Evolutionary conservation across 2,888 invertebrate species (phyloP).

Genomic region (Drosophila ochracea): DNA sequence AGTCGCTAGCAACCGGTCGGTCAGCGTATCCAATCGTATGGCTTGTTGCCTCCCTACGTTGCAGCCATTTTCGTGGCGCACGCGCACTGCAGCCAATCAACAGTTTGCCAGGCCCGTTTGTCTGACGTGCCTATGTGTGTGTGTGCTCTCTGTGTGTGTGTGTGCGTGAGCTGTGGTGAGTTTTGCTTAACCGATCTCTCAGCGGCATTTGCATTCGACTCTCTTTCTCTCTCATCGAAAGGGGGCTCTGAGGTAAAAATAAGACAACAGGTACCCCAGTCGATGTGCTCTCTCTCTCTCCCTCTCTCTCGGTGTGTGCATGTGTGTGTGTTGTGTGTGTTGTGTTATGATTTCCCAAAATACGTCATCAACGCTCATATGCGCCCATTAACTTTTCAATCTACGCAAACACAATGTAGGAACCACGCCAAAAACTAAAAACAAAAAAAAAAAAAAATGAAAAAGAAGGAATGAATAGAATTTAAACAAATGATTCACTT

Average conservation of each 20-base stretch:
- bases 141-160: conserved; percentile 6
- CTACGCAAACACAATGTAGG: conserved; percentile 66
- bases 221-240: conserved; percentile 20
- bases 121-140: conserved; percentile 2
- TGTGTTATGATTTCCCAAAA: conserved; percentile 79
- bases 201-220: neutral
- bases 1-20: conserved; percentile 45
- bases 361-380: conserved; percentile 68
- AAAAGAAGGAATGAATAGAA: neutral
- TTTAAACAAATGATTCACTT: conserved; percentile 78
- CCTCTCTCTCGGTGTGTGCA: neutral
- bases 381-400: conserved; percentile 69
- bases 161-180: conserved; percentile 47
- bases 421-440: conserved; percentile 39
- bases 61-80: conserved; percentile 85
- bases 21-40: conserved; percentile 74
- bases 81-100: conserved; percentile 85
- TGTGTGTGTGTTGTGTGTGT: conserved; percentile 47
- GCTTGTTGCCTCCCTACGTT: conserved; percentile 83
- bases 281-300: neutral
- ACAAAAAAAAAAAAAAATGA: neutral
- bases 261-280: conserved; percentile 77
- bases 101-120: conserved; percentile 82
- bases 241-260: conserved; percentile 68
- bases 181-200: conserved; percentile 42